Evolutionary conservation across 2,113 vertebrate species (phyloP).

Genomic region (Dicaeum eximium): DNA sequence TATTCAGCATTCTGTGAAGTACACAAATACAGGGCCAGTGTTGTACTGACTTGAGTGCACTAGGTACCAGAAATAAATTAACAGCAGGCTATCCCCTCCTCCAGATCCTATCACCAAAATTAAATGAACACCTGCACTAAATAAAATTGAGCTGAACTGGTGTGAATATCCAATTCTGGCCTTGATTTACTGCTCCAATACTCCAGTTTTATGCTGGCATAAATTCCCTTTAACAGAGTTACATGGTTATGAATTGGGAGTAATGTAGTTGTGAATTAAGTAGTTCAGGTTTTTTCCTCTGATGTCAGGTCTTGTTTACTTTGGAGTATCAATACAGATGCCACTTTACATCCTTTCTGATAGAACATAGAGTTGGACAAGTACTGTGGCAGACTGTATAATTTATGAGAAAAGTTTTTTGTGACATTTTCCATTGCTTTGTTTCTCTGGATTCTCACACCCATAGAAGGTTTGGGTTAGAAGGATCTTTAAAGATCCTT

Average conservation of each 20-base stretch:
- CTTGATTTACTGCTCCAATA: neutral
- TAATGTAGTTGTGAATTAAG: neutral
- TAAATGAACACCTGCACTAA: conserved; percentile 33
- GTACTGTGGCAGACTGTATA: neutral
- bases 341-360: neutral
- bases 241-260: neutral
- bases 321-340: neutral
- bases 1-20: neutral
- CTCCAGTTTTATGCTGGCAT: neutral
- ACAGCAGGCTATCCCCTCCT: neutral
- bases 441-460: neutral
- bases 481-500: neutral
- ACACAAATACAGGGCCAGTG: neutral
- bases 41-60: neutral
- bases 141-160: neutral
- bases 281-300: neutral
- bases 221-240: conserved; percentile 24
- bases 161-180: neutral
- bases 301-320: neutral
- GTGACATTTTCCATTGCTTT: neutral
- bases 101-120: neutral
- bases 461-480: neutral
- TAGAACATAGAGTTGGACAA: neutral
- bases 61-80: neutral
- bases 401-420: neutral